Conservation (phyloP, 64 coral and sea anemone genomes). For the Montipora foliosa region DNA sequence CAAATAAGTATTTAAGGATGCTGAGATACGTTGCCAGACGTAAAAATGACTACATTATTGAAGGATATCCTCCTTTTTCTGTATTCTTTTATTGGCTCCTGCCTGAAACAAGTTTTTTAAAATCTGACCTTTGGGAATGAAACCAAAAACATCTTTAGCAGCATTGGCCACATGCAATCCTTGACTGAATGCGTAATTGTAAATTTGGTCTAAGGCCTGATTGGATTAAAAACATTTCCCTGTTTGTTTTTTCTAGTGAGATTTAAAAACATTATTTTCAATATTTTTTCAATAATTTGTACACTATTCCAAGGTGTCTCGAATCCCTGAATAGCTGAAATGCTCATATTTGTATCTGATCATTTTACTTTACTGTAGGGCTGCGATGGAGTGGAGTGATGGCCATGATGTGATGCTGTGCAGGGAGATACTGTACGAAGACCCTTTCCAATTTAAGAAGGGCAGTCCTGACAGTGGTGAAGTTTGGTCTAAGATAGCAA, state of each 20-base stretch:
- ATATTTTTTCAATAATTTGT: too few species aligned
- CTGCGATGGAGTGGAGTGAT: conserved; percentile 19
- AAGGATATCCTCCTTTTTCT: too few species aligned
- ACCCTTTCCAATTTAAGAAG: conserved; percentile 16
- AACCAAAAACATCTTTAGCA: too few species aligned
- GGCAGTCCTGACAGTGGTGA: conserved; percentile 29
- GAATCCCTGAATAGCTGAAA: conserved; percentile 16
- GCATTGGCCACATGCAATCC: too few species aligned
- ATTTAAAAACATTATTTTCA: too few species aligned
- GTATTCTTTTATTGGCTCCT: too few species aligned
- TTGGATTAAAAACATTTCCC: too few species aligned
- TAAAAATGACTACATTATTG: background rate
- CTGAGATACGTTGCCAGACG: background rate
- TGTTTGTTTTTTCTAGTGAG: too few species aligned
- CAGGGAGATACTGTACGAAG: background rate
- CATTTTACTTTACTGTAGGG: conserved; percentile 21
- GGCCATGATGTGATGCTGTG: conserved; percentile 8
- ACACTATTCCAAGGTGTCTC: background rate
- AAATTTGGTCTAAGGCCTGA: too few species aligned
- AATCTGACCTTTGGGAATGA: too few species aligned
- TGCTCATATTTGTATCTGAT: background rate
- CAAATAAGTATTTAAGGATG: background rate
- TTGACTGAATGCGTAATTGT: too few species aligned
- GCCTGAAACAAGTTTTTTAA: too few species aligned
- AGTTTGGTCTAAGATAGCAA: conserved; percentile 27